These are phyloP conservation scores for Gymnoscopelus braueri DNA, from an alignment of 2,797 vertebrate genomes.

Conservation along the genomic window DNA sequence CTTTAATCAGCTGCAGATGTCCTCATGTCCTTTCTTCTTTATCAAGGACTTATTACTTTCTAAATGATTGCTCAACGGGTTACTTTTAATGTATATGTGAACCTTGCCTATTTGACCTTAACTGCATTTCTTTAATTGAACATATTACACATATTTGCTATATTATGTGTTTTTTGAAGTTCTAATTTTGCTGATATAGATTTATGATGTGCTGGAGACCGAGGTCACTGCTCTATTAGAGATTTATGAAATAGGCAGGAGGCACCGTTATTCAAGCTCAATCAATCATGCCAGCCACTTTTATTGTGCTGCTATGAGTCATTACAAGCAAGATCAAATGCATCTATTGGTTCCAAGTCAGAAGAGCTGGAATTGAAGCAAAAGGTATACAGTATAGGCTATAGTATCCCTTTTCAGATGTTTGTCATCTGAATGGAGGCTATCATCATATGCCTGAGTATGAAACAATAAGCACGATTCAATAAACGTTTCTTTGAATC, in stretches of 20 bases:
- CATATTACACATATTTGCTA: constrained; percentile 65
- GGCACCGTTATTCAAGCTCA: constrained; percentile 72
- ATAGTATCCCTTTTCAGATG: constrained; percentile 9
- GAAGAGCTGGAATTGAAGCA: constrained; percentile 14
- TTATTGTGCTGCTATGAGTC: constrained; percentile 62
- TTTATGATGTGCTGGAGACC: constrained; percentile 80
- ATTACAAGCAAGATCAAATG: constrained; percentile 70
- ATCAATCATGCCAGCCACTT: constrained; percentile 78
- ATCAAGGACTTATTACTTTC: constrained; percentile 76
- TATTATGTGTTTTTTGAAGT: constrained; percentile 73
- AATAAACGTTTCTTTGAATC: constrained; percentile 19
- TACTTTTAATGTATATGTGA: constrained; percentile 64
- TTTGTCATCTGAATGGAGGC: constrained; percentile 45
- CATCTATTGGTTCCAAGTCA: constrained; percentile 59
- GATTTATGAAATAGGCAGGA: constrained; percentile 83
- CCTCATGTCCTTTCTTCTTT: constrained; percentile 66
- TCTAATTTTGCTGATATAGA: constrained; percentile 77
- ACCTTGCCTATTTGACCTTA: constrained; percentile 71
- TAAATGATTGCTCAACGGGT: constrained; percentile 77
- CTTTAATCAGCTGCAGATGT: constrained; percentile 79
- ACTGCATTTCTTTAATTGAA: constrained; percentile 69
- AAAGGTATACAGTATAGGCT: constrained; percentile 9
- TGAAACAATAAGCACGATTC: constrained; percentile 3
- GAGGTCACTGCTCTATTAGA: constrained; percentile 78
- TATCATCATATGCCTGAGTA: constrained; percentile 40